Percentiles rank a stretch among this genome's conserved stretches.
Evolutionary conservation across 2,888 invertebrate genomes (phyloP).

Genomic region (Oscheius sp.): DNA sequence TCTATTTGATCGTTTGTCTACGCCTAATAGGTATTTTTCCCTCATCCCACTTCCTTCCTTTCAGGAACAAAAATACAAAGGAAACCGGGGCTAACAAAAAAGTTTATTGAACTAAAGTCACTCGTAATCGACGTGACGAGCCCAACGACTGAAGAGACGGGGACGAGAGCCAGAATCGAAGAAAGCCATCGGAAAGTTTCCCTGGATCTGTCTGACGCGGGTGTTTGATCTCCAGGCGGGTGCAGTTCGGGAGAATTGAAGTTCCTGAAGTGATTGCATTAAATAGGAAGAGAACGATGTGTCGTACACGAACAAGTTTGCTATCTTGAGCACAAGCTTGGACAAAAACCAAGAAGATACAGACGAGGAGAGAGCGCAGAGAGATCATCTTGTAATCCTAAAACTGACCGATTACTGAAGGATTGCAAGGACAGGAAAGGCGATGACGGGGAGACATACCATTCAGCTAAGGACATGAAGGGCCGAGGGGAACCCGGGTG

Average conservation of each 20-base stretch:
- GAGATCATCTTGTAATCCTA: constrained; percentile 34
- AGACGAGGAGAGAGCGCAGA: constrained; percentile 14
- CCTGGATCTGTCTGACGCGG: constrained; percentile 32
- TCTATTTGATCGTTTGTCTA: too few relatives aligned
- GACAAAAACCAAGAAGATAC: constrained; percentile 28
- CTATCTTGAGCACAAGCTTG: constrained; percentile 32
- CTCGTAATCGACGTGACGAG: constrained; percentile 13
- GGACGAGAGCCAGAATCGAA: constrained; percentile 34
- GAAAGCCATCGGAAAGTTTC: constrained; percentile 35
- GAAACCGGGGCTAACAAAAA: background rate
- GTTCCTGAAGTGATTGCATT: too few relatives aligned
- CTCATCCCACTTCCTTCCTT: background rate
- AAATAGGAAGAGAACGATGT: too few relatives aligned
- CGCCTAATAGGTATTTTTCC: too few relatives aligned
- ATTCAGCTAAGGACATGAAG: background rate
- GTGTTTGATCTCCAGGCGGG: constrained; percentile 26
- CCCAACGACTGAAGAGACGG: constrained; percentile 30
- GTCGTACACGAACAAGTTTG: constrained; percentile 11
- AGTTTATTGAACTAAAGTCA: background rate
- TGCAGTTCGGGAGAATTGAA: constrained; percentile 5
- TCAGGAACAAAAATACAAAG: background rate
- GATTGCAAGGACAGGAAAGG: background rate
- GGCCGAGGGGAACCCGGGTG: background rate
- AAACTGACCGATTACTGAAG: background rate
- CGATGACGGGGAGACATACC: background rate